Base-by-base conservation (phyloP, 2,888 invertebrate genomes). In the Dione vanillae region DNA sequence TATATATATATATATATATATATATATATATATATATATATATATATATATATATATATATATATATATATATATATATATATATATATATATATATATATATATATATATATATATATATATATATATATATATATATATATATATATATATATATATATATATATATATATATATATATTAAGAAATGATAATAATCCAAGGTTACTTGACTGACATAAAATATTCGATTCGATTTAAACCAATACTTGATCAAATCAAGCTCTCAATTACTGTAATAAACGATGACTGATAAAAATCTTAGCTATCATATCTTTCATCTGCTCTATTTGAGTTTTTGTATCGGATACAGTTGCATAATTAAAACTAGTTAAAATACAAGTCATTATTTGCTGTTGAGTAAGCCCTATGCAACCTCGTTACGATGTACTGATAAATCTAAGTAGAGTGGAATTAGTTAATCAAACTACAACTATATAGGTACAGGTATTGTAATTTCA, bases 271-370 rank as follows among this genome's bases (percentile, higher is more conserved):
- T 83, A 82, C 80, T 75, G 72, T 74, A 81, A 68, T 68, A 70
- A 69, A 51, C 47, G 65, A 59, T 64, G 67, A 64, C 64, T 71
- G 73, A 71, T 74, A 67, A 65, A 40, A 20, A 72, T 76, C 83
- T 83, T 61, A 71, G 65, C 54, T 84, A 83, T 83, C 82, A 80
- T 85, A 85, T 85, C 84, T 85, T 64, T 65, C 80, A 82, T 76
- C 82, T 82, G 82, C 82, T 85, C 85, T 89, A 86, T 89, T 88
- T 89, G 87, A 85, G 87, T 83, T 76, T 78, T 62, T 70, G 73
- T 85, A 89, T 89, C 80, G 83, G 87, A 52, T 62, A 79, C 76
- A 74, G 80, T 88, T 89, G 83, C 82, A 81, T 83, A 80, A 80
- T 72, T 72, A 72, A 58, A 74, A 74, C 67, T 72, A 68, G 52